Conservation (phyloP, 2,888 invertebrate species). For the Limenitis camilla region DNA sequence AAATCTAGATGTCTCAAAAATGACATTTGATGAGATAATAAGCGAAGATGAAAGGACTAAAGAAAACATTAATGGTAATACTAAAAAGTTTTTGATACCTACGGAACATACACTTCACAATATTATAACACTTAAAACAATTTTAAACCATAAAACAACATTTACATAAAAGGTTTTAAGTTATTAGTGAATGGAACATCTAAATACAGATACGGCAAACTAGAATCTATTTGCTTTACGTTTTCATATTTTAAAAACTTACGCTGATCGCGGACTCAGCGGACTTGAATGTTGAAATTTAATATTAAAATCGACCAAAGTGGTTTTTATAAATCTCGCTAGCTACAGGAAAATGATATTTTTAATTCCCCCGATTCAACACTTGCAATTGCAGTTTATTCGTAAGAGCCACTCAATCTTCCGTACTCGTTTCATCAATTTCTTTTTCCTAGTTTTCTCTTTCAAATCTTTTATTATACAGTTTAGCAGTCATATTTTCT, state of each 20-base stretch:
- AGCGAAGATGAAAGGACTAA: no score
- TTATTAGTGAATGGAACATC: slow-evolving; percentile 4
- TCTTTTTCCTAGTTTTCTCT: slow-evolving; percentile 4
- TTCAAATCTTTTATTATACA: no score
- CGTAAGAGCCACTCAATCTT: slow-evolving; percentile 19
- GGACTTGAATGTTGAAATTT: slow-evolving; percentile 5
- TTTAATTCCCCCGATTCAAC: slow-evolving; percentile 22
- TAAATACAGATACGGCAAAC: slow-evolving; percentile 3
- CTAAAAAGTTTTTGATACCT: no score
- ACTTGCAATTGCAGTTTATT: slow-evolving; percentile 24
- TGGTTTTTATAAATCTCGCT: slow-evolving; percentile 1
- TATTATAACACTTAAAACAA: background rate
- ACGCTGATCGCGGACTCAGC: slow-evolving; percentile 3
- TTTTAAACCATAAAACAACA: background rate
- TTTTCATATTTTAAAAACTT: slow-evolving; percentile 9
- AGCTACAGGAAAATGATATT: slow-evolving; percentile 22
- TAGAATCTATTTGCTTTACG: slow-evolving; percentile 3
- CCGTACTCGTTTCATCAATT: slow-evolving; percentile 8
- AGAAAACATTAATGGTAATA: no score
- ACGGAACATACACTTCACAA: background rate
- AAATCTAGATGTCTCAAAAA: no score
- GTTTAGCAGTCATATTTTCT: no score
- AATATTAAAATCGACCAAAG: slow-evolving; percentile 4
- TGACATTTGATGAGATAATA: no score
- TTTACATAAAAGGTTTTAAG: background rate